phyloP scores from a whole-genome alignment of 2,113 vertebrate species.

The Calcarius ornatus region DNA sequence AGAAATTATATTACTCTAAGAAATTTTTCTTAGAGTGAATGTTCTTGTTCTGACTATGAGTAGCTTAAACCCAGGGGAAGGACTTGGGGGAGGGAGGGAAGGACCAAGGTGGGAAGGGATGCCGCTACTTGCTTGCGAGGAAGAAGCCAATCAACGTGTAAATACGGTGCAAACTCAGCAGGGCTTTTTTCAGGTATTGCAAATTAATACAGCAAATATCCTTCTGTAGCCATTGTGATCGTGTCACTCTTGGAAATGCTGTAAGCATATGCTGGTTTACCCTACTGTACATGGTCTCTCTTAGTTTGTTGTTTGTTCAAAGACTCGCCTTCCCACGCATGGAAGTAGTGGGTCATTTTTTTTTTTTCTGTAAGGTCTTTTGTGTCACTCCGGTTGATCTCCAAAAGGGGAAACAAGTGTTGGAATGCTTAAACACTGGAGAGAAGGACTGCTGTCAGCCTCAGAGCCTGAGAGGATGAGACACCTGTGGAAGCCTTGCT shows the following conservation, averaged over 20 bases:
- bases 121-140: conserved; percentile 39
- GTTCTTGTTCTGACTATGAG: conserved; percentile 66
- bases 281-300: background rate
- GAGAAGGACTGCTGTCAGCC: conserved; percentile 4
- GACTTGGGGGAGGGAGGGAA: background rate
- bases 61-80: conserved; percentile 54
- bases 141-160: conserved; percentile 64
- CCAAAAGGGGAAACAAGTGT: background rate
- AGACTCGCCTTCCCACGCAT: background rate
- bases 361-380: background rate
- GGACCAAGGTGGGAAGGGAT: background rate
- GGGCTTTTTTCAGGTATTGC: conserved; percentile 63
- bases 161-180: conserved; percentile 36
- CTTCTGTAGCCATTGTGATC: conserved; percentile 23
- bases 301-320: background rate
- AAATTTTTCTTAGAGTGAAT: conserved; percentile 76
- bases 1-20: conserved; percentile 76
- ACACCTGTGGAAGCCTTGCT: background rate
- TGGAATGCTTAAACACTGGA: conserved; percentile 43
- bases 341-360: background rate
- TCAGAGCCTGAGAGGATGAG: background rate
- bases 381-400: background rate
- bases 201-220: conserved; percentile 49
- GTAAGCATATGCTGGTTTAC: conserved; percentile 15
- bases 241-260: background rate